phyloP scores from a whole-genome alignment of 1,140 invertebrate species.

The Goniozus legneri region DNA sequence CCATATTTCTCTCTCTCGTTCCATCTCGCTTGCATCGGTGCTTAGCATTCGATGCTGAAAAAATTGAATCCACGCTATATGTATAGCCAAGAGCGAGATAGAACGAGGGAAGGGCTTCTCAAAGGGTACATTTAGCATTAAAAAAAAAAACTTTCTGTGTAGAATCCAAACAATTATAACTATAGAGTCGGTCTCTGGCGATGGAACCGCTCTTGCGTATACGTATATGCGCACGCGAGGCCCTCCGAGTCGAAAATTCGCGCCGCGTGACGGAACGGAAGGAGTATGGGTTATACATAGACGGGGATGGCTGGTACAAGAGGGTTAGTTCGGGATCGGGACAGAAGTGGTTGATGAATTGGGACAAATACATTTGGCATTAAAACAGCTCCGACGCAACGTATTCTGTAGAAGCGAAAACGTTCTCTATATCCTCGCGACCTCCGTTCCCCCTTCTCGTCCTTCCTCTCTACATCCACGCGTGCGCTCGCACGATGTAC shows the following conservation, averaged over 20 bases:
- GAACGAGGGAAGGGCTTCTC: too few species aligned
- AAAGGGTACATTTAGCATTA: conserved; percentile 45
- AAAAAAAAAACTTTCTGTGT: too few species aligned
- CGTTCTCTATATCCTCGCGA: conserved; percentile 5
- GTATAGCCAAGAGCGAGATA: too few species aligned
- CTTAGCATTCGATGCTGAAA: too few species aligned
- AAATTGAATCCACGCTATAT: too few species aligned
- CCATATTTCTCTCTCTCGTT: too few species aligned
- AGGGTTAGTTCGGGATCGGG: conserved; percentile 11
- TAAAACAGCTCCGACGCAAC: conserved; percentile 30
- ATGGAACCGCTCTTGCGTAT: too few species aligned
- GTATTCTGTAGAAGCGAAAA: conserved; percentile 16
- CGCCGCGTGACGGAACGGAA: not conserved
- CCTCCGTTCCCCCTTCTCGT: not conserved
- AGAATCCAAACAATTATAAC: too few species aligned
- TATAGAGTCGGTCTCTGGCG: too few species aligned
- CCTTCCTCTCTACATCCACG: not conserved
- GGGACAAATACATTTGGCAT: conserved; percentile 38
- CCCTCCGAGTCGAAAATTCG: conserved; percentile 1
- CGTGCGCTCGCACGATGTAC: too few species aligned
- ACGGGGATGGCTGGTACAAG: conserved; percentile 2
- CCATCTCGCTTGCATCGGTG: too few species aligned
- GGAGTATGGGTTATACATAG: conserved; percentile 3
- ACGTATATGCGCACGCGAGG: conserved; percentile 17
- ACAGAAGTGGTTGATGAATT: conserved; percentile 34